These are phyloP conservation scores for Vannuccia rotundouncinata DNA, from an alignment of 2,888 invertebrate species.

Conservation along the genomic window DNA sequence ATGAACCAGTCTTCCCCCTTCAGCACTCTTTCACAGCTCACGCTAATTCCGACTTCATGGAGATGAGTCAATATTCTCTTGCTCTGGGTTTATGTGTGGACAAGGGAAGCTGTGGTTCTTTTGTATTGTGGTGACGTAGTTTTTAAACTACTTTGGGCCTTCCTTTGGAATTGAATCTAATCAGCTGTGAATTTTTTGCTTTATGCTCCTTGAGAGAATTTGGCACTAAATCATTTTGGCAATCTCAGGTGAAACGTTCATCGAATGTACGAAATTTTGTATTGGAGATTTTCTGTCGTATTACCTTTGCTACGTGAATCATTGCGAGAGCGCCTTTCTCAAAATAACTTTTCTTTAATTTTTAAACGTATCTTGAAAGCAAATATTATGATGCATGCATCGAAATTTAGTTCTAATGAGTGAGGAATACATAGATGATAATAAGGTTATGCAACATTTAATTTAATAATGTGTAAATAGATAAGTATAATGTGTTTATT, in stretches of 20 bases:
- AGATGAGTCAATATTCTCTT: conserved; percentile 33
- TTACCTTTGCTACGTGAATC: neutral
- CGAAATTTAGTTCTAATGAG: too few relatives aligned
- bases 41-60: conserved; percentile 29
- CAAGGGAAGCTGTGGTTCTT: conserved; percentile 36
- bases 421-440: too few relatives aligned
- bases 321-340: neutral
- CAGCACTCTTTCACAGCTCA: conserved; percentile 38
- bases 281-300: neutral
- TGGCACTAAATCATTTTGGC: conserved; percentile 8
- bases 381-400: too few relatives aligned
- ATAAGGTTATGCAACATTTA: too few relatives aligned
- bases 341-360: neutral
- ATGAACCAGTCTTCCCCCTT: conserved; percentile 33
- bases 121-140: conserved; percentile 8
- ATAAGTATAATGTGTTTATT: too few relatives aligned
- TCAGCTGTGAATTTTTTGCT: conserved; percentile 28
- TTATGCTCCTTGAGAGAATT: neutral
- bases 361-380: too few relatives aligned
- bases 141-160: neutral
- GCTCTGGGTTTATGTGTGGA: conserved; percentile 30
- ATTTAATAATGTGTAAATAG: too few relatives aligned
- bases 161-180: conserved; percentile 24
- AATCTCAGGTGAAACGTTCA: conserved; percentile 19
- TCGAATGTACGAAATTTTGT: conserved; percentile 9